Base-by-base conservation (phyloP, 92 coral and sea anemone species). In the Epizoanthus stellaris region DNA sequence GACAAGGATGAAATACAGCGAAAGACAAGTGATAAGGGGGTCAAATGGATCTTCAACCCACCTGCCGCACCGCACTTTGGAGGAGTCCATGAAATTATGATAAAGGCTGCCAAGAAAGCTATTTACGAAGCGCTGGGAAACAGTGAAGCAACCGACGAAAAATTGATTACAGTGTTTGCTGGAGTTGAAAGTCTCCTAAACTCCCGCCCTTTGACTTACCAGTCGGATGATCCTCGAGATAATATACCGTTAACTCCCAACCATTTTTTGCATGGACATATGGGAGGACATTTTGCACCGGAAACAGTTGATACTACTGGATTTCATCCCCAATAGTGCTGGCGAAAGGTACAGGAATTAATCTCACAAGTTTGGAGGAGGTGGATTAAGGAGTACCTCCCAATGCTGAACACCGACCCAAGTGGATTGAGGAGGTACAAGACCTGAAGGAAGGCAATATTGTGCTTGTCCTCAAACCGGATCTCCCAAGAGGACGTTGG, bases 41-140 rank as follows among this genome's bases (percentile, higher is more conserved):
- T 90, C 23, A 86, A 67, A 52, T 90, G 90, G 90, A 69, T 38
- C 49, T 91, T 90, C 79, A 87, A 82, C 59, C 88, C 84, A 66
- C 88, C 90, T 2, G 88, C 57, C 15, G 88, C 88, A 25, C 90
- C 87, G 15, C 93, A 87, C 17, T 90, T 90, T 56, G 90, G 87
- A 54, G 85, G 90, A 20, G 85, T 82, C 11, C 93, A 90, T 20
- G 92, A 84, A 34, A 75, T 74, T 23, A 89, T 84, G 85, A 69
- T 85, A 3, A 89, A 84, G 61, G 89, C 89, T 5, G 89, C 89
- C 56, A 68, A 77, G 67, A 75, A 52, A 19, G 89, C 89, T 39
- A 19, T 86, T 42, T 66, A 86, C 57, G 88, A 66, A 15, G 86
- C 62, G 5, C 34, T 87, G 23, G 85, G 77, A 6, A 77, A 73